Base-by-base conservation (phyloP, 2,888 invertebrate species). In the Cacoxenus indagator region DNA sequence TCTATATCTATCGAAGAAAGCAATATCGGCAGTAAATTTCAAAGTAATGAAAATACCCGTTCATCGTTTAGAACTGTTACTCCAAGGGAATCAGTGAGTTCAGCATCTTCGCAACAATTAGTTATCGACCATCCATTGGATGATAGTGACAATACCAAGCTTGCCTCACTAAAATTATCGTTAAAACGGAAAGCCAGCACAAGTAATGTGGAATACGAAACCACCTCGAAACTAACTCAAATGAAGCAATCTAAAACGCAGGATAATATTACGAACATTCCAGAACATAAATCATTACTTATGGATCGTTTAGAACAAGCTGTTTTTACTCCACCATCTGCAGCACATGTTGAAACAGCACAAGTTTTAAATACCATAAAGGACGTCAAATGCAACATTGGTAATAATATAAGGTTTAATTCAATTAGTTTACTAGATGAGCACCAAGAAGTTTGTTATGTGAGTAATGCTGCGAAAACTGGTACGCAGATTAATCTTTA, bases 91-190 rank as follows among this genome's bases (percentile, higher is more conserved):
- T 61, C 61, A 29, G 4, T 61, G 24, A 61, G 84, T 22, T 77
- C 80, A 3, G 76, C 87, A 27, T 84, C 86, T 17, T 86, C 87
- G 64, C 85, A 86, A 68, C 86, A 87, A 37, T 73, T 87, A 70
- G 85, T 87, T 8, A 87, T 87, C 62, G 87, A 87, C 76, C 88
- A 87, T 70, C 85, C 83, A 6, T 77, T 84, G 67, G 86, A 74
- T 48, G 80, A 81, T 37, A 19, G 6, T 59, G 37, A 75, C n/a
- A 76, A 70, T 37, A 43, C 68, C 9, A 77, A 72, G 45, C 43
- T 67, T 22, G 67, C 70, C 29, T 71, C 75, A 17, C 48, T 76
- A 27, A 76, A 76, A 68, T 62, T 75, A 9, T 67, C 73, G 4
- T 57, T 75, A 11, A 85, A 81, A 70, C 75, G 85, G 64, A 83